These are phyloP conservation scores for Camelus dromedarius DNA, from an alignment of 2,113 vertebrate species.

Conservation along the genomic window DNA sequence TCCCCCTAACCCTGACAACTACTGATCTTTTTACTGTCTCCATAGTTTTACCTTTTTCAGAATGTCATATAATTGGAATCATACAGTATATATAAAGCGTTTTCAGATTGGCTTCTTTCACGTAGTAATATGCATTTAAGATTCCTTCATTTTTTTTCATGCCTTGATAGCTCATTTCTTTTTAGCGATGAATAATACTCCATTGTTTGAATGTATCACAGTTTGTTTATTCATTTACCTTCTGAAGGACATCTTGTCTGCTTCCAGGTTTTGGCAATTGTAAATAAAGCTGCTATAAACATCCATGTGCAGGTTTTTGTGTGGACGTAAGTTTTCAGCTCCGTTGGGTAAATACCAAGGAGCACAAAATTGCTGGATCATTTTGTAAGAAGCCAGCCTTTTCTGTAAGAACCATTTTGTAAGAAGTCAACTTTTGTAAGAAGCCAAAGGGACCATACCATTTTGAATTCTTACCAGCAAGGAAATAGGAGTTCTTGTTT, in stretches of 20 bases:
- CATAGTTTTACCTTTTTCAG: neutral
- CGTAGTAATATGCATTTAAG: neutral
- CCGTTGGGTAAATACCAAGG: neutral
- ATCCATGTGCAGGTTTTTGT: neutral
- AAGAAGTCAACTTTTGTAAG: neutral
- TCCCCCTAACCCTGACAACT: neutral
- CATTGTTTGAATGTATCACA: neutral
- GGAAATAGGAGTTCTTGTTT: neutral
- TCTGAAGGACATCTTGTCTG: neutral
- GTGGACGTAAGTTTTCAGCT: neutral
- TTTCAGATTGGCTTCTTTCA: neutral
- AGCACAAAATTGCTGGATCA: neutral
- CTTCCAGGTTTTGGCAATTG: neutral
- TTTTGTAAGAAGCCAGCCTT: neutral
- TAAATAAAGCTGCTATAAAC: neutral
- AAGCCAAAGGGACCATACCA: neutral
- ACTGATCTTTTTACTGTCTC: neutral
- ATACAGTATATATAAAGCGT: neutral
- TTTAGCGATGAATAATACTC: neutral
- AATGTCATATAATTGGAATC: neutral
- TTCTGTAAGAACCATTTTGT: neutral
- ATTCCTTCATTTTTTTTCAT: neutral
- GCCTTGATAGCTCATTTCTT: neutral
- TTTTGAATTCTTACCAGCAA: neutral
- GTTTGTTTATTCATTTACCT: neutral